Evolutionary conservation across 1,140 invertebrate species (phyloP).

Genomic region (Drosophila obscura): DNA sequence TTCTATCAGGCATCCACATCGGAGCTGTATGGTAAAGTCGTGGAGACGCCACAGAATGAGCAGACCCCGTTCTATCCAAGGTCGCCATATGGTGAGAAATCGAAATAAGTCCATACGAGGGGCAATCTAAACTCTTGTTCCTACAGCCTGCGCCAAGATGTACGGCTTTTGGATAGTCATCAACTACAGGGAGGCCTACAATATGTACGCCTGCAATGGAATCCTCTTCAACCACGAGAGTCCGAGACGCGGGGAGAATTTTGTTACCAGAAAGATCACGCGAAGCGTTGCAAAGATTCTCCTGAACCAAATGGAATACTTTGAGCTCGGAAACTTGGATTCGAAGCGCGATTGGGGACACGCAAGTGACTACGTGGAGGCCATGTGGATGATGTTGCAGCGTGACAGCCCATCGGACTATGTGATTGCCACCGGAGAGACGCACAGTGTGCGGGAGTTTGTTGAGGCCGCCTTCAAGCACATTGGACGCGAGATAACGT

Average conservation of each 20-base stretch:
- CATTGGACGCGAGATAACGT: constrained; percentile 90
- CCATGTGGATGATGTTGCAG: constrained; percentile 99
- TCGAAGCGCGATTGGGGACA: constrained; percentile 99
- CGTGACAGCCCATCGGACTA: constrained; percentile 96
- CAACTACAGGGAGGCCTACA: constrained; percentile 99
- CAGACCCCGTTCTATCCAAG: constrained; percentile 99
- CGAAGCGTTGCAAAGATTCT: constrained; percentile 98
- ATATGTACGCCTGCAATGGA: constrained; percentile 99
- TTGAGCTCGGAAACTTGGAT: constrained; percentile 98
- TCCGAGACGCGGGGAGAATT: constrained; percentile 98
- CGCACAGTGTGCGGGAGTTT: constrained; percentile 98
- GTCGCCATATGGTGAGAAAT: constrained; percentile 97
- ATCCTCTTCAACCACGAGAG: constrained; percentile 99
- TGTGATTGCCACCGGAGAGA: constrained; percentile 98
- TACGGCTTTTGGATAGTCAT: constrained; percentile 99
- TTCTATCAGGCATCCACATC: constrained; percentile 99
- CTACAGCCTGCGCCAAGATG: constrained; percentile 96
- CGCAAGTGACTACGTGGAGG: constrained; percentile 99
- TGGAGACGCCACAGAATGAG: constrained; percentile 98
- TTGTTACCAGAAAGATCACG: constrained; percentile 99
- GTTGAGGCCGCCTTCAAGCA: constrained; percentile 95
- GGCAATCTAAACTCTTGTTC: neutral
- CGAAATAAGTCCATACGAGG: too few relatives aligned
- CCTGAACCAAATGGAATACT: constrained; percentile 92
- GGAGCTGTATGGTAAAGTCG: constrained; percentile 98